These are phyloP conservation scores for Prionailurus bengalensis DNA, from an alignment of 2,113 vertebrate species.

Conservation along the genomic window DNA sequence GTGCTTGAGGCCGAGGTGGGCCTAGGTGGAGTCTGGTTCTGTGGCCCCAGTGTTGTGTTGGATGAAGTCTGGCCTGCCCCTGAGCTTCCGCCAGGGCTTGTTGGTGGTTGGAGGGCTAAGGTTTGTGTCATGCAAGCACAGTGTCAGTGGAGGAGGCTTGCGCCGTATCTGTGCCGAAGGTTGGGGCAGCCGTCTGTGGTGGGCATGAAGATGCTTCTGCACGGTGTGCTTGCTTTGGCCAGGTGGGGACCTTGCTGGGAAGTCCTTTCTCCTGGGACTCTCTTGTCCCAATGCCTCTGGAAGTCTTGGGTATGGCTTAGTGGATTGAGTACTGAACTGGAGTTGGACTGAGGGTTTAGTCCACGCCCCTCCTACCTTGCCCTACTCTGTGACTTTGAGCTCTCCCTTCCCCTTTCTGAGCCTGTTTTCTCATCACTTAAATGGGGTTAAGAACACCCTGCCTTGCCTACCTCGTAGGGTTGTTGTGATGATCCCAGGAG, in stretches of 20 bases:
- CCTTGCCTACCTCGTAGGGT: not conserved
- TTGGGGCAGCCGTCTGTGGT: not conserved
- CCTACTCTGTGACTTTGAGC: not conserved
- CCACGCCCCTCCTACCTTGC: not conserved
- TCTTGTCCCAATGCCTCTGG: not conserved
- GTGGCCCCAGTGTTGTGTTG: not conserved
- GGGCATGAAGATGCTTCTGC: conserved; percentile 32
- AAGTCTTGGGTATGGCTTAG: not conserved
- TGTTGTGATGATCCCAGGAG: not conserved
- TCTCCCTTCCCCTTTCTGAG: not conserved
- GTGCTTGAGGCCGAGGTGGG: not conserved
- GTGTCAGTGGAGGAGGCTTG: not conserved
- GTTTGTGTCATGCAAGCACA: conserved; percentile 26
- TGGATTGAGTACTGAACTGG: not conserved
- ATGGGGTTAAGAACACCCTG: not conserved
- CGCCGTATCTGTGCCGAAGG: not conserved
- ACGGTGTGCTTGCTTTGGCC: conserved; percentile 48
- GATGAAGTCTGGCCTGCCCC: not conserved
- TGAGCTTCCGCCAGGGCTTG: conserved; percentile 14
- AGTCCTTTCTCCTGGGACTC: not conserved
- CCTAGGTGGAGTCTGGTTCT: not conserved
- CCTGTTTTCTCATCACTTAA: conserved; percentile 49
- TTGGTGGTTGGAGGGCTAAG: conserved; percentile 6
- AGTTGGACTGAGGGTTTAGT: not conserved
- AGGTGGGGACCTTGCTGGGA: not conserved